Evolutionary conservation across 2,113 vertebrate species (phyloP).

Genomic region (Coracopsis vasa): DNA sequence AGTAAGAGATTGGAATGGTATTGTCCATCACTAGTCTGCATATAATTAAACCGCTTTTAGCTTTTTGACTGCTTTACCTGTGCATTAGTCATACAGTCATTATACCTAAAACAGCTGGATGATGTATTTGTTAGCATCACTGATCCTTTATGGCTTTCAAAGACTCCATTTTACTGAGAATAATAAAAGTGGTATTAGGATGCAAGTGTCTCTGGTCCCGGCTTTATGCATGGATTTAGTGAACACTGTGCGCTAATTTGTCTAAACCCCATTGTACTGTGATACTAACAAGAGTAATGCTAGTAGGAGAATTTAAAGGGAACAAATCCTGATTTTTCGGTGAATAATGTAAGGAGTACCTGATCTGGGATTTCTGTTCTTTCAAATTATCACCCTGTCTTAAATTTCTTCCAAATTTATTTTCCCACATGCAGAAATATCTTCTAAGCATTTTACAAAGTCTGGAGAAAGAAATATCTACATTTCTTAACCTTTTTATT

Average conservation of each 20-base stretch:
- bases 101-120: constrained; percentile 2
- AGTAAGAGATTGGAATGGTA: neutral
- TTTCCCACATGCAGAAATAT: neutral
- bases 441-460: neutral
- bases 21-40: neutral
- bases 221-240: constrained; percentile 49
- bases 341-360: neutral
- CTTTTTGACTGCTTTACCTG: constrained; percentile 37
- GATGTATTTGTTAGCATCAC: constrained; percentile 10
- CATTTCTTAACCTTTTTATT: neutral
- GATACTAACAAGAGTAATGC: neutral
- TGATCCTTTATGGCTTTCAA: constrained; percentile 29
- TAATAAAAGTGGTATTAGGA: constrained; percentile 67
- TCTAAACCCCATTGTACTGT: neutral
- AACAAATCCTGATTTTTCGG: neutral
- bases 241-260: neutral
- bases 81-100: neutral
- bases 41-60: constrained; percentile 14
- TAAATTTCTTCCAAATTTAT: neutral
- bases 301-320: neutral
- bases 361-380: neutral
- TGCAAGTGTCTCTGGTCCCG: neutral
- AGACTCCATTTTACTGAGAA: constrained; percentile 51
- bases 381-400: neutral
- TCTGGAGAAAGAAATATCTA: neutral